Conservation (phyloP, 2,888 invertebrate genomes). For the Heliconius ethilla region DNA sequence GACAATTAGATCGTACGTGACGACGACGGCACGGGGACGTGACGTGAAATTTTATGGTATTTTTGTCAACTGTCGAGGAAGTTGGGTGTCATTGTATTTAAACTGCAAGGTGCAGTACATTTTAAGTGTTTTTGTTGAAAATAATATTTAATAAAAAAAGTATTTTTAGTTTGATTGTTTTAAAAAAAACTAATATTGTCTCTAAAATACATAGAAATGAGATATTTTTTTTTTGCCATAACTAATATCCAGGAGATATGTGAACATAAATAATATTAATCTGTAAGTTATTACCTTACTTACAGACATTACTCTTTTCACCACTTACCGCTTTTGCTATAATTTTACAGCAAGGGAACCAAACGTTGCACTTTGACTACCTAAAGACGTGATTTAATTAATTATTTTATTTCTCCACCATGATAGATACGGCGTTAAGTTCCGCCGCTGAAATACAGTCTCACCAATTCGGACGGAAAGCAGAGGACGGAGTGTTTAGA, state of each 20-base stretch:
- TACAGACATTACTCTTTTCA: too few relatives aligned
- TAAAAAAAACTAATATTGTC: neutral
- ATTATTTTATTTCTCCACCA: too few relatives aligned
- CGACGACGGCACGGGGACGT: conserved; percentile 44
- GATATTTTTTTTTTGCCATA: neutral
- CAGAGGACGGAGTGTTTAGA: too few relatives aligned
- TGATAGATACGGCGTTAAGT: too few relatives aligned
- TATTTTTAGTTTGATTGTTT: neutral
- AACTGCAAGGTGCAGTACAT: conserved; percentile 39
- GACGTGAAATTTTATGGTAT: conserved; percentile 52
- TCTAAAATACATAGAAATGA: neutral
- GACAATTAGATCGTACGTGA: conserved; percentile 58
- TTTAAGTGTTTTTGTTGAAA: neutral
- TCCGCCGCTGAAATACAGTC: too few relatives aligned
- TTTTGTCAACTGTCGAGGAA: conserved; percentile 42
- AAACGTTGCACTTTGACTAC: neutral
- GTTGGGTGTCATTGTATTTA: conserved; percentile 48
- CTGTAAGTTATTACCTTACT: neutral
- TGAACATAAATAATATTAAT: neutral
- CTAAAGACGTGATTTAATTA: neutral
- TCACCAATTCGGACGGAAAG: too few relatives aligned
- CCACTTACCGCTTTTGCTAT: neutral
- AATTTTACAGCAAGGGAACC: neutral
- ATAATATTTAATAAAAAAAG: neutral
- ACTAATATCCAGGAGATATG: neutral